Evolutionary conservation across 2,113 vertebrate genomes (phyloP), one percentile per base, ranked within the genome.

Genomic region (Fukomys damarensis): DNA sequence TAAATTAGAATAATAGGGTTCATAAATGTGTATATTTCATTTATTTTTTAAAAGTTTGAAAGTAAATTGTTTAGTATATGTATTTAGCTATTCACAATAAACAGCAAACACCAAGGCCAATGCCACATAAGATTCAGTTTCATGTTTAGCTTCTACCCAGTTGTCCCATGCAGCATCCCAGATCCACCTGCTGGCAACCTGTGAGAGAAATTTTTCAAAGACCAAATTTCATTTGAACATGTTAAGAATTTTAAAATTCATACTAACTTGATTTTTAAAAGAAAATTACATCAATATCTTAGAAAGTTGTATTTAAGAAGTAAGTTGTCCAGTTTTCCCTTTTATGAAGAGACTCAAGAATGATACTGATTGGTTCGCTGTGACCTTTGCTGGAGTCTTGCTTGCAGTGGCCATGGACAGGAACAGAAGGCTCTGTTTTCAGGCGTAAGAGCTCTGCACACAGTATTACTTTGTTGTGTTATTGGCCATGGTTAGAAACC

Each of bases 141-240:
- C 98, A 28, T 93, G 98, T 74, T 98, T 89, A 26, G 96, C 98
- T 66, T 98, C 96, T 54, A 98, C 96, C 98, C 98, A 99, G 65
- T 83, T 98, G 91, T 99, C 98, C 97, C 98, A 98, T 0, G 98
- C 41, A 56, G 19, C 92, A 56, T 99, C 98, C 98, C 98, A 99
- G 89, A 99, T 96, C 92, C 98, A 98, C 93, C 98, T 98, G 97
- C 98, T 99, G 97, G 97, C 98, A 87, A 99, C 96, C 99, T 99
- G 85, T 54, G 46, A 89, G 87, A 96, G 76, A 97, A 92, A 92
- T 93, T 11, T 88, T 93, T 84, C 88, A 87, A 77, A 94, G 38
- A 81, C 7, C 49, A 41, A 58, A 61, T 79, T 96, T 61, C 91
- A 66, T 17, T 46, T 49, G 35, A 52, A 54, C 32, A 22, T 17